Percentiles rank a stretch among this genome's conserved stretches.
Conservation (phyloP, 2,888 invertebrate genomes). For the Zygothrica quintamaculata region DNA sequence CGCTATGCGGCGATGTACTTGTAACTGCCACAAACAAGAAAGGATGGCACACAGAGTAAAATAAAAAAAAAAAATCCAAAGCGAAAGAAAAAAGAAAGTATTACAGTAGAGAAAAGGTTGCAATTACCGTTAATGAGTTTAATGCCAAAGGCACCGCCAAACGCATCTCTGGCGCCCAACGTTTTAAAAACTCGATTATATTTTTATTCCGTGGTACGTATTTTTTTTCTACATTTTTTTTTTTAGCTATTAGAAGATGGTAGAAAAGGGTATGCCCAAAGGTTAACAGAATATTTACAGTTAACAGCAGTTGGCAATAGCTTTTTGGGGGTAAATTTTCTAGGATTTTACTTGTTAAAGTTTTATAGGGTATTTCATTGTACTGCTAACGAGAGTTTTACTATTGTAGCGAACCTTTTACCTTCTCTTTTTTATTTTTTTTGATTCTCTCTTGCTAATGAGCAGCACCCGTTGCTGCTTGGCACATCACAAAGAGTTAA, state of each 20-base stretch:
- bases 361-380: no score
- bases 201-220: constrained; percentile 6
- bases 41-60: constrained; percentile 21
- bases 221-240: not conserved
- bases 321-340: no score
- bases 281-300: no score
- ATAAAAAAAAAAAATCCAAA: constrained; percentile 12
- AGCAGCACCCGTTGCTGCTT: constrained; percentile 52
- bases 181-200: constrained; percentile 25
- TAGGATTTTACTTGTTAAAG: no score
- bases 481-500: constrained; percentile 35
- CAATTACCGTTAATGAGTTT: constrained; percentile 82
- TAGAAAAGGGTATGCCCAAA: not conserved
- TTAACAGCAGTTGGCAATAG: no score
- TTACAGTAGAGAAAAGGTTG: constrained; percentile 63
- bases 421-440: constrained; percentile 8
- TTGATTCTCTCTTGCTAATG: constrained; percentile 53
- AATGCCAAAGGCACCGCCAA: constrained; percentile 72
- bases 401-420: no score
- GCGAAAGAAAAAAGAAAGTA: constrained; percentile 1
- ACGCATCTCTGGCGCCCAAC: constrained; percentile 44
- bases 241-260: not conserved
- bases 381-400: no score
- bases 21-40: constrained; percentile 15
- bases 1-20: constrained; percentile 6